Percentiles rank a stretch among this genome's conserved stretches.
Conservation (phyloP, 2,113 vertebrate species). For the Chauna torquata region DNA sequence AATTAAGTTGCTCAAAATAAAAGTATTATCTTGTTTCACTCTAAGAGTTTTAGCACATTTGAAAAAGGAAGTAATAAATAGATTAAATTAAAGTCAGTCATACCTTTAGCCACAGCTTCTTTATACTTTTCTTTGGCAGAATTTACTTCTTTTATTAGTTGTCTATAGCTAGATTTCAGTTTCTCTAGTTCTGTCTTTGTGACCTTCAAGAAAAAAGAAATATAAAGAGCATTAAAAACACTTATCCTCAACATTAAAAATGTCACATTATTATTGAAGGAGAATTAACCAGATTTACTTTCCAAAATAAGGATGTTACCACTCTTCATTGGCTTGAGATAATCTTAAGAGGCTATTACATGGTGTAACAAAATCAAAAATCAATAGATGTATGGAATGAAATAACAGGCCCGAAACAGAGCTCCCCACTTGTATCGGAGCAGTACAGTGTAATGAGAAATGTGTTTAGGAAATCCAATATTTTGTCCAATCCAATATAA, state of each 20-base stretch:
- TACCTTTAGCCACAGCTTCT: constrained; percentile 94
- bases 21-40: background rate
- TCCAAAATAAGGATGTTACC: background rate
- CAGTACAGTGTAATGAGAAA: background rate
- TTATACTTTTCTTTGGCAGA: constrained; percentile 93
- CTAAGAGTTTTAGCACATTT: background rate
- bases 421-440: background rate
- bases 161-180: constrained; percentile 90
- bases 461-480: background rate
- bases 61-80: background rate
- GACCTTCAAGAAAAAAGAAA: constrained; percentile 79
- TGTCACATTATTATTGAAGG: background rate
- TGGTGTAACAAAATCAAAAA: background rate
- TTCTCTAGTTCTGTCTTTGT: constrained; percentile 95
- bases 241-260: background rate
- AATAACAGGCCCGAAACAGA: background rate
- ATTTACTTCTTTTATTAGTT: constrained; percentile 92
- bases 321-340: background rate
- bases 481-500: no score
- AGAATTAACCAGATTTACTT: background rate
- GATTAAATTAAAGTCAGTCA: background rate
- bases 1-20: background rate
- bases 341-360: background rate
- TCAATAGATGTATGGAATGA: background rate
- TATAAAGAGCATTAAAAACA: background rate